phyloP scores from a whole-genome alignment of 2,888 invertebrate genomes.

The Xylophagus ater region DNA sequence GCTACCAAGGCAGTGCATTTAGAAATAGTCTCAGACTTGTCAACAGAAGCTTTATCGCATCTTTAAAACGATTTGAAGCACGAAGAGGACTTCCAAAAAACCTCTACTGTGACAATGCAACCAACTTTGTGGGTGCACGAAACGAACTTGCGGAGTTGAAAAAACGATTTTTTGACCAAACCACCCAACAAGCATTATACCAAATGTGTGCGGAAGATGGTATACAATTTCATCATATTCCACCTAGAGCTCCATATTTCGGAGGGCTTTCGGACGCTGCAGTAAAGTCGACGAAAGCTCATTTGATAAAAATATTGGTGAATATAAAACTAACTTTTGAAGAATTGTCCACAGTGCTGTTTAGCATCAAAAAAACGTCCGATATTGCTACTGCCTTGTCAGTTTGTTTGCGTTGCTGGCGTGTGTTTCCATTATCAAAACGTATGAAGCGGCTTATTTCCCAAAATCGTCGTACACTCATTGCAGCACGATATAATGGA shows the following conservation, averaged over 20 bases:
- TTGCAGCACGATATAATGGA: too few relatives aligned
- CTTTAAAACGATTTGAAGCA: constrained; percentile 15
- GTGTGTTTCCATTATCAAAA: too few relatives aligned
- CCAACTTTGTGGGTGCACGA: not conserved
- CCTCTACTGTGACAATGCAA: constrained; percentile 1
- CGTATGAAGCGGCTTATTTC: too few relatives aligned
- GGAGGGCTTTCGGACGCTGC: constrained; percentile 9
- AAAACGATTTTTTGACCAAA: constrained; percentile 6
- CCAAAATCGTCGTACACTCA: too few relatives aligned
- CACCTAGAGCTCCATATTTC: constrained; percentile 4
- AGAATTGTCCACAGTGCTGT: constrained; percentile 1
- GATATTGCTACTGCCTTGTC: too few relatives aligned
- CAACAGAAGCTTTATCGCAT: not conserved
- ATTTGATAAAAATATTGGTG: constrained; percentile 1
- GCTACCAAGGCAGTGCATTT: constrained; percentile 16
- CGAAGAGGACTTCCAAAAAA: constrained; percentile 13
- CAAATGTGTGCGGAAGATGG: too few relatives aligned
- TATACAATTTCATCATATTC: constrained; percentile 4
- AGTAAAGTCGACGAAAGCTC: constrained; percentile 9
- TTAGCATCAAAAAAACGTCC: too few relatives aligned
- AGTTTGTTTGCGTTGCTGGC: too few relatives aligned
- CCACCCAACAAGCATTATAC: not conserved
- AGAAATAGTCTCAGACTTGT: constrained; percentile 14
- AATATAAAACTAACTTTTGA: constrained; percentile 3
- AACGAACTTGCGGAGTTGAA: constrained; percentile 7